phyloP scores from a whole-genome alignment of 1,140 invertebrate species.

The Diorhabda sublineata region DNA sequence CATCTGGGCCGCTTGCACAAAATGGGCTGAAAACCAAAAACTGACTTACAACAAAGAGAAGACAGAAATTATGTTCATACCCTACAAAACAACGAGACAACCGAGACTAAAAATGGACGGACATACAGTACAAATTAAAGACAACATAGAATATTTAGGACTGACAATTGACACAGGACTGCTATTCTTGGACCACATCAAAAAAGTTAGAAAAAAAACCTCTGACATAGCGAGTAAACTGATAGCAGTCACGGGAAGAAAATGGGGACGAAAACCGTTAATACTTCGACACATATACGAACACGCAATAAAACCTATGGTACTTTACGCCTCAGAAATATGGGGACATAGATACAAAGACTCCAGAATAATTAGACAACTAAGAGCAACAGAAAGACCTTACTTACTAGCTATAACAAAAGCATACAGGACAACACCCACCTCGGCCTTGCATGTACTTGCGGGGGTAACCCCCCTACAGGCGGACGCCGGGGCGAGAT shows the following conservation, averaged over 20 bases:
- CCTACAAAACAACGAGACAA: constrained; percentile 12
- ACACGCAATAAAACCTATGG: not conserved
- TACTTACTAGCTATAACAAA: constrained; percentile 18
- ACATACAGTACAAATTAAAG: not conserved
- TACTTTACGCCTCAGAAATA: not conserved
- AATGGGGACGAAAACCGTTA: not conserved
- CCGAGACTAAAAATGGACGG: constrained; percentile 17
- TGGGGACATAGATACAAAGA: not conserved
- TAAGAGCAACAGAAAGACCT: constrained; percentile 24
- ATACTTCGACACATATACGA: not conserved
- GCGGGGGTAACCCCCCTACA: constrained; percentile 24
- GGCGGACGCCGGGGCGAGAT: constrained; percentile 11
- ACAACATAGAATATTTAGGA: constrained; percentile 25
- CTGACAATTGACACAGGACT: constrained; percentile 23
- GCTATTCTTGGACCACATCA: constrained; percentile 21
- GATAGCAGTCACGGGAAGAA: not conserved
- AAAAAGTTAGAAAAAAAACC: constrained; percentile 14
- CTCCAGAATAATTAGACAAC: constrained; percentile 15
- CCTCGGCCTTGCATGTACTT: constrained; percentile 23
- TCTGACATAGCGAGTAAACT: not conserved
- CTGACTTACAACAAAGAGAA: constrained; percentile 25
- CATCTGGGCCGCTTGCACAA: constrained; percentile 1
- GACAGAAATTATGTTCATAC: constrained; percentile 25
- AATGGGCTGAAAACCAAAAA: constrained; percentile 10
- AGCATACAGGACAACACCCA: not conserved